Evolutionary conservation across 1,140 invertebrate genomes (phyloP), one percentile per base, ranked within the genome.

Genomic region (Trypoxylus dichotomus): DNA sequence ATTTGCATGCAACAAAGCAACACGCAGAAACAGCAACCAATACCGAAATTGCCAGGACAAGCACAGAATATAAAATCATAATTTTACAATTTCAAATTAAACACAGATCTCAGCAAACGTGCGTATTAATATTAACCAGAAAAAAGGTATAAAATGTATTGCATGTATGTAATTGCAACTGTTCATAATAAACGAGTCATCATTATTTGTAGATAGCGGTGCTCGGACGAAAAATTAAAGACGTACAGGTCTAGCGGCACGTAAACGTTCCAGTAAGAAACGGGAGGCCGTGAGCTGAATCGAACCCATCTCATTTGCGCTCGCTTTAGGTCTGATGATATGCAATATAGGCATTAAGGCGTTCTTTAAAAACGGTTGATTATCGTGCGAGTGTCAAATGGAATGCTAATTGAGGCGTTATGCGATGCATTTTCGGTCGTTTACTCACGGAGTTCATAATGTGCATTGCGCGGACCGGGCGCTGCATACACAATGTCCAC

Each of bases 221-320:
- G 15, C 47, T 58, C 21, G 21, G 6, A 58, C 15, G 3, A 13
- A 21, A 58, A 58, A 37, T 37, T 7, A 37, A 37, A 37, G 32
- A 58, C 13, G 47, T 58, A 21, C 7, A 21, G 21, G 15, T 58
- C 5, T 21, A 21, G 15, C 13, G 13, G 47, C 47, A 58, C 1
- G 47, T 58, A 58, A 21, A 58, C 47, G 47, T 58, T 58, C 47
- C 47, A 58, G 47, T 58, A 58, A 58, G 47, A 58, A 58, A 58
- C 47, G 47, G 47, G 15, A n/a, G 15, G 5, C 21, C 47, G 47
- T 58, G 47, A 58, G 47, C 13, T 21, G 47, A 58, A 58, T 58
- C 47, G 15, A 58, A 58, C 47, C 47, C 15, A 13, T n/a, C 21
- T 58, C 47, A 58, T 58, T 58, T 58, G 47, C 47, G 47, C 15